These are phyloP conservation scores for Telenomus remus DNA, from an alignment of 1,140 invertebrate species.

Conservation along the genomic window DNA sequence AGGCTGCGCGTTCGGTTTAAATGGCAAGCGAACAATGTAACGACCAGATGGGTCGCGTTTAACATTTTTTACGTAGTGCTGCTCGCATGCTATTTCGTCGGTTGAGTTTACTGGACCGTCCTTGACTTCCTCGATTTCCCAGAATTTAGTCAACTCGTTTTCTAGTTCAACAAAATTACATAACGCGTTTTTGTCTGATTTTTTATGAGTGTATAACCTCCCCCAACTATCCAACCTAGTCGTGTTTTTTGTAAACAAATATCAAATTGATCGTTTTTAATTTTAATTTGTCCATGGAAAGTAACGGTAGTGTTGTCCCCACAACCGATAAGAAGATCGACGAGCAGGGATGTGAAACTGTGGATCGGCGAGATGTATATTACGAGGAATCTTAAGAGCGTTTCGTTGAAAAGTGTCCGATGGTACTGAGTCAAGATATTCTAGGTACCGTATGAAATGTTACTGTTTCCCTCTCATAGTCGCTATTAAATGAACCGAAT, in stretches of 20 bases:
- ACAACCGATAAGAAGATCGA: not conserved
- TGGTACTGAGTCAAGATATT: constrained; percentile 1
- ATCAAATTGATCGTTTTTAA: not conserved
- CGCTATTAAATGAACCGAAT: not conserved
- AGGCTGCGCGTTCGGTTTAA: constrained; percentile 33
- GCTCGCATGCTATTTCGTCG: constrained; percentile 20
- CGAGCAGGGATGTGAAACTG: not conserved
- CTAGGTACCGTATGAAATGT: constrained; percentile 5
- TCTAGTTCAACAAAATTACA: constrained; percentile 1
- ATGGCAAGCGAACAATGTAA: constrained; percentile 64
- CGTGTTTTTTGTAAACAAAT: constrained; percentile 26
- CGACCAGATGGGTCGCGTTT: constrained; percentile 39
- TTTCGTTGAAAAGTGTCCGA: constrained; percentile 8
- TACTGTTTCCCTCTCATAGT: not conserved
- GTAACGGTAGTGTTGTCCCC: not conserved
- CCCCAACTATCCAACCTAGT: constrained; percentile 24
- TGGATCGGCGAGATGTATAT: constrained; percentile 10
- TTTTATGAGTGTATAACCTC: constrained; percentile 1
- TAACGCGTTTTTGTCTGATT: not conserved
- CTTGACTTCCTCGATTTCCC: constrained; percentile 20
- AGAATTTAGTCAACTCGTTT: constrained; percentile 17
- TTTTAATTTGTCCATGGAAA: constrained; percentile 4
- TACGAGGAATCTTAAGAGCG: not conserved
- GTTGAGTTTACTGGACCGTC: not conserved
- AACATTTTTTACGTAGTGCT: constrained; percentile 5